Conservation (phyloP, 1,140 invertebrate species). For the Drosophila ogumai region DNA sequence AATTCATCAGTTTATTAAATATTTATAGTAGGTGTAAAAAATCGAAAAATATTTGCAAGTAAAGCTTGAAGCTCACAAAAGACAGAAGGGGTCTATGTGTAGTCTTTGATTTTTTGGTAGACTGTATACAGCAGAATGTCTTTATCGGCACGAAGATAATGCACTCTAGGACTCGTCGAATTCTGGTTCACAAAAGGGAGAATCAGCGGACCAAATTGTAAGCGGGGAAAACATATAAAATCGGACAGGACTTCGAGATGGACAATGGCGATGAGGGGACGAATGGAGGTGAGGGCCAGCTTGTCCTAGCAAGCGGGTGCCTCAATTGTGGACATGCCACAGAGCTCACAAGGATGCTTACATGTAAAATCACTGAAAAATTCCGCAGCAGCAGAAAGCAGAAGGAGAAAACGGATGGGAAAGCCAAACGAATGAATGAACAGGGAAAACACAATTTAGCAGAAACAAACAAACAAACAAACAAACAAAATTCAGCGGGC, state of each 20-base stretch:
- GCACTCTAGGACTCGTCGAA: not conserved
- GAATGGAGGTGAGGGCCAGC: slow-evolving; percentile 19
- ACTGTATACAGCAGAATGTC: not conserved
- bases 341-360: slow-evolving; percentile 80
- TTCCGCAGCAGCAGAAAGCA: slow-evolving; percentile 49
- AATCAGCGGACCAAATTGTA: slow-evolving; percentile 23
- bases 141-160: slow-evolving; percentile 1
- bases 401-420: slow-evolving; percentile 15
- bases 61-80: not conserved
- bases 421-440: slow-evolving; percentile 77
- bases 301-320: slow-evolving; percentile 46
- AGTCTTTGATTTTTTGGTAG: not conserved
- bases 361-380: slow-evolving; percentile 82
- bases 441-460: slow-evolving; percentile 82
- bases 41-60: too few relatives aligned
- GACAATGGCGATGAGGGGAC: slow-evolving; percentile 24
- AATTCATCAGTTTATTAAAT: too few relatives aligned
- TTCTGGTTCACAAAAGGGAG: slow-evolving; percentile 2
- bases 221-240: slow-evolving; percentile 63
- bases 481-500: slow-evolving; percentile 66
- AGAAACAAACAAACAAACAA: slow-evolving; percentile 78
- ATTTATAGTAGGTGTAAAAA: too few relatives aligned
- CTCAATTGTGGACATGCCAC: slow-evolving; percentile 81
- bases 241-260: slow-evolving; percentile 53
- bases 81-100: too few relatives aligned